Evolutionary conservation across 1,140 invertebrate species (phyloP).

Genomic region (Chrysoperla carnea): DNA sequence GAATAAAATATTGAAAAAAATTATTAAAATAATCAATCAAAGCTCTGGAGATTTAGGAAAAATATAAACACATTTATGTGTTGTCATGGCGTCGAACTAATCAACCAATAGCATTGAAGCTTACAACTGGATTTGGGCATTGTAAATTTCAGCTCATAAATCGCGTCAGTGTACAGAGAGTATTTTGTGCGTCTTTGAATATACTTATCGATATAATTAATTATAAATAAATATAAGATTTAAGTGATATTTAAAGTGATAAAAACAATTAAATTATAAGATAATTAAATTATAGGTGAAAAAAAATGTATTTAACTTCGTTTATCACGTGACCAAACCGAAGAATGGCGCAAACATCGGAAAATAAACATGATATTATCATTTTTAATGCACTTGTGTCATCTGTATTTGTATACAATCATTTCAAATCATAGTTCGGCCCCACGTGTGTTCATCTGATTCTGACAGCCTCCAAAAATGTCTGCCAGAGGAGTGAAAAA

Average conservation of each 20-base stretch:
- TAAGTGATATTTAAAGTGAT: slow-evolving; percentile 4
- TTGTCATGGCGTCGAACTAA: slow-evolving; percentile 38
- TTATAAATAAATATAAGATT: slow-evolving; percentile 2
- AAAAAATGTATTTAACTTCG: slow-evolving; percentile 22
- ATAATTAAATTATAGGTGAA: slow-evolving; percentile 3
- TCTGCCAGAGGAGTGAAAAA: slow-evolving; percentile 69
- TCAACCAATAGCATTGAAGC: slow-evolving; percentile 38
- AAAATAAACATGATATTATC: slow-evolving; percentile 31
- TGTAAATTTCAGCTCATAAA: slow-evolving; percentile 26
- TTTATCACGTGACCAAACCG: slow-evolving; percentile 37
- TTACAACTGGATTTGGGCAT: slow-evolving; percentile 30
- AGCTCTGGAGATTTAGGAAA: slow-evolving; percentile 1
- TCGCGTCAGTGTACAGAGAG: slow-evolving; percentile 32
- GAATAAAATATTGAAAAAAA: slow-evolving; percentile 1
- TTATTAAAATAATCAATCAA: slow-evolving; percentile 6
- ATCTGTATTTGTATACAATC: slow-evolving; percentile 42
- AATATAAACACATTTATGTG: slow-evolving; percentile 18
- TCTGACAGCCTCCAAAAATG: slow-evolving; percentile 37
- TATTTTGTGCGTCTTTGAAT: slow-evolving; percentile 31
- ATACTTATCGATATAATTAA: slow-evolving; percentile 8
- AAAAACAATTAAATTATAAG: slow-evolving; percentile 2
- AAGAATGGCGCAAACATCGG: slow-evolving; percentile 39
- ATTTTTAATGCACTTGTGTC: slow-evolving; percentile 31
- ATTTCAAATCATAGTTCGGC: slow-evolving; percentile 26
- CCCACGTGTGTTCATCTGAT: slow-evolving; percentile 22